Evolutionary conservation across 2,888 invertebrate genomes (phyloP).

Genomic region (Rhodophaea formosa): DNA sequence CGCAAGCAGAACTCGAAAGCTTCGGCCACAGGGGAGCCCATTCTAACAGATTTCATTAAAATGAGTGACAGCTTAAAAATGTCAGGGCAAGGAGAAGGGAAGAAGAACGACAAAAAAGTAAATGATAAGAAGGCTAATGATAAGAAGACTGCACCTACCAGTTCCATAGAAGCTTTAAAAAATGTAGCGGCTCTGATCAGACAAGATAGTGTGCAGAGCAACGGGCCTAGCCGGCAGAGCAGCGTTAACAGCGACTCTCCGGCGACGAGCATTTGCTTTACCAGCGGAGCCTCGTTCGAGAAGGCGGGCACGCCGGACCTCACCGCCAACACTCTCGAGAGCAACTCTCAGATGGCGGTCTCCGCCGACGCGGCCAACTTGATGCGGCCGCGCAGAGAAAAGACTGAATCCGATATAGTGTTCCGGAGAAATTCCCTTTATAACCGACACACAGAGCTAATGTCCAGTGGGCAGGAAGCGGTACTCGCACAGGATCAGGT

Average conservation of each 20-base stretch:
- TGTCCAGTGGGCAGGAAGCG: conserved; percentile 78
- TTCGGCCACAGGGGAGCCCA: conserved; percentile 82
- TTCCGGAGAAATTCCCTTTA: conserved; percentile 82
- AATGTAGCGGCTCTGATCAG: conserved; percentile 68
- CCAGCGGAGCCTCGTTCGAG: conserved; percentile 59
- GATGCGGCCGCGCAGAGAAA: conserved; percentile 89
- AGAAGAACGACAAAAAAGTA: conserved; percentile 55
- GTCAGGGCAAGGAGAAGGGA: conserved; percentile 63
- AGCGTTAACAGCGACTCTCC: conserved; percentile 72
- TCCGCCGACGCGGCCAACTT: conserved; percentile 61
- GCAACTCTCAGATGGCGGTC: conserved; percentile 38
- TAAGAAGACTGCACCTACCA: conserved; percentile 30
- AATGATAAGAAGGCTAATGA: conserved; percentile 50
- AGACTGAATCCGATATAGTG: conserved; percentile 93
- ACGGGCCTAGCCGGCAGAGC: conserved; percentile 64
- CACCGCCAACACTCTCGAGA: conserved; percentile 60
- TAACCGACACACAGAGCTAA: conserved; percentile 67
- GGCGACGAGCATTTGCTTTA: conserved; percentile 64
- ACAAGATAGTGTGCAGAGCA: conserved; percentile 60
- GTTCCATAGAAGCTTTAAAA: conserved; percentile 72
- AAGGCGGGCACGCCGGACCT: conserved; percentile 64
- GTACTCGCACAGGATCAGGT: conserved; percentile 79
- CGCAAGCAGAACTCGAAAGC: conserved; percentile 79
- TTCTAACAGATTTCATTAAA: conserved; percentile 86
- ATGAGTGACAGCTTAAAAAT: conserved; percentile 77